Percentiles rank a stretch among this genome's conserved stretches.
phyloP scores from a whole-genome alignment of 2,113 vertebrate genomes.

The Apus apus region DNA sequence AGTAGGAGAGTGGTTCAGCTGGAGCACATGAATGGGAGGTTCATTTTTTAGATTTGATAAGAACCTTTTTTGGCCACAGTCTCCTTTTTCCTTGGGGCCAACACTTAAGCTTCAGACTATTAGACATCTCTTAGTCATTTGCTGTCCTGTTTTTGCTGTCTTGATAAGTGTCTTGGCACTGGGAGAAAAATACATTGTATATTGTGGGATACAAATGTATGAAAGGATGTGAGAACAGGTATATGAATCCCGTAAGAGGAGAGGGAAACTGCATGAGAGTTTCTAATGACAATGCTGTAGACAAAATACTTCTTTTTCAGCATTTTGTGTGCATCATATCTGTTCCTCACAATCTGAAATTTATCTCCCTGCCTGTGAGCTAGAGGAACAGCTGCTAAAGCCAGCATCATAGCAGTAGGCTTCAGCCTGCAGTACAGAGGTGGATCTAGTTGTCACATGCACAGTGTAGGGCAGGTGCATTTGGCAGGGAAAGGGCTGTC shows the following conservation, averaged over 20 bases:
- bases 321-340: not conserved
- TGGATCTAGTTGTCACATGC: not conserved
- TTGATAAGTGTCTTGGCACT: not conserved
- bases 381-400: not conserved
- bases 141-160: not conserved
- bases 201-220: not conserved
- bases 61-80: not conserved
- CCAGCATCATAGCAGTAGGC: not conserved
- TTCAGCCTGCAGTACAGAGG: not conserved
- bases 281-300: not conserved
- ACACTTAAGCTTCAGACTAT: not conserved
- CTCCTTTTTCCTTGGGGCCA: not conserved
- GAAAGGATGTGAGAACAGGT: not conserved
- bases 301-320: not conserved
- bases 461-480: not conserved
- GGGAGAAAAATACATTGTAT: not conserved
- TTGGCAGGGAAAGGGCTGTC: not conserved
- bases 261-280: not conserved
- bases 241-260: accelerated
- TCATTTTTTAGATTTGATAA: not conserved
- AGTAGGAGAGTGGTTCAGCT: not conserved
- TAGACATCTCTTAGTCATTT: not conserved
- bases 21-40: not conserved
- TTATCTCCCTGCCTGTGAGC: not conserved
- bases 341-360: not conserved